phyloP scores from a whole-genome alignment of 2,113 vertebrate genomes.

The Phylloscopus trochiloides region DNA sequence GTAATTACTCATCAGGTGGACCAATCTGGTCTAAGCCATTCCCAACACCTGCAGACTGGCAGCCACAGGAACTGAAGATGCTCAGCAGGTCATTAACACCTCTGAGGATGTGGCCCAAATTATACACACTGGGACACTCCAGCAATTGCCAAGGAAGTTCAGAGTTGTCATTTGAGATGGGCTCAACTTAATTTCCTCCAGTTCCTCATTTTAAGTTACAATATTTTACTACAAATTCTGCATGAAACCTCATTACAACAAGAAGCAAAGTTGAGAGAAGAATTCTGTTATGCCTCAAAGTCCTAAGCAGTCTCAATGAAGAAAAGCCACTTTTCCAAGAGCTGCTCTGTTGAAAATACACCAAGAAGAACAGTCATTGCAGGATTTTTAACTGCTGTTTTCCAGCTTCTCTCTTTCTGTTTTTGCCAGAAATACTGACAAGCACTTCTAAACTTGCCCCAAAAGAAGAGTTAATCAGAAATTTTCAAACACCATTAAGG shows the following conservation, averaged over 20 bases:
- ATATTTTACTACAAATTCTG: neutral
- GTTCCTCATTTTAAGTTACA: neutral
- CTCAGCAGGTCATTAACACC: neutral
- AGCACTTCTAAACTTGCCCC: neutral
- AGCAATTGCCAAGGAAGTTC: neutral
- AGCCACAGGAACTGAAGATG: neutral
- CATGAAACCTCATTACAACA: neutral
- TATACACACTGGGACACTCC: neutral
- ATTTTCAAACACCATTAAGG: neutral
- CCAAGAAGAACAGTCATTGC: neutral
- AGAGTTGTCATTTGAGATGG: neutral
- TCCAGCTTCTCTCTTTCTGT: neutral
- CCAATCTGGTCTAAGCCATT: neutral
- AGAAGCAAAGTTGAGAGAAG: neutral
- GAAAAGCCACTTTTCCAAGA: neutral
- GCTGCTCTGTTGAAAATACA: neutral
- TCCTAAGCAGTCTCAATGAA: neutral
- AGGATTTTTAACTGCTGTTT: neutral
- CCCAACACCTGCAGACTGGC: neutral
- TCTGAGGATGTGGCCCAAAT: neutral
- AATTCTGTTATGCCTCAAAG: neutral
- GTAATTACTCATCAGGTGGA: neutral
- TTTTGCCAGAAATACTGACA: neutral
- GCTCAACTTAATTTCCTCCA: neutral
- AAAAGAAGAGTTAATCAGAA: neutral